Evolutionary conservation across 2,888 invertebrate species (phyloP), one percentile per base, ranked within the genome.

Genomic region (Cerastoderma edule): DNA sequence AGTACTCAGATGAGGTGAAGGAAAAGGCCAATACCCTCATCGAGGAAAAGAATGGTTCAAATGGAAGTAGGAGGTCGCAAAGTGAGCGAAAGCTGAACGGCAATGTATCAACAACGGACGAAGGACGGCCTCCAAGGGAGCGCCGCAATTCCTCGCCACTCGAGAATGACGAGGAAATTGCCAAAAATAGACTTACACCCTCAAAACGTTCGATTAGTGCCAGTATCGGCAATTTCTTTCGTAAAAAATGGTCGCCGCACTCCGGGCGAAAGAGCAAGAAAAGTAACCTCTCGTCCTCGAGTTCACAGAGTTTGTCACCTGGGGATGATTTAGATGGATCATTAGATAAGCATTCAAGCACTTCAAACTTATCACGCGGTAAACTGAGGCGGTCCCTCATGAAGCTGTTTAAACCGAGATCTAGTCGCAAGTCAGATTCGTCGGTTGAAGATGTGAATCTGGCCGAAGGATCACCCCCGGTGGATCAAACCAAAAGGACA

Each of bases 161-260:
- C 35, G 80, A 85, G n/a, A 76, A 76, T 28, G 73, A 73, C 13
- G 75, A 72, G 10, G 63, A 24, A 6, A 27, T 48, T 10, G 67
- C 64, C 0, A 72, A 81, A 54, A 78, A 70, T 54, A 78, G 80
- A 50, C 83, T 89, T 24, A 88, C 88, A 13, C 88, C 87, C 8
- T 81, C 87, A 30, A 90, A 90, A 74, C 81, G 86, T 30, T 89
- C 89, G 0, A 85, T 90, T 44, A 89, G 91, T 67, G 84, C 84
- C 19, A 90, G 90, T 78, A 89, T 91, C 66, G 86, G 88, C 24
- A 91, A 89, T 72, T 91, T 91, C 82, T 89, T 91, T 75, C 84
- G 87, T 60, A n/a, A n/a, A 60, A 85, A 87, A 53, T 81, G 89
- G 67, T 90, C 89, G 2, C 91, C 89, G 2, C 83, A 83, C 33